Evolutionary conservation across 2,888 invertebrate species (phyloP).

Genomic region (Ormyrus nitidulus): DNA sequence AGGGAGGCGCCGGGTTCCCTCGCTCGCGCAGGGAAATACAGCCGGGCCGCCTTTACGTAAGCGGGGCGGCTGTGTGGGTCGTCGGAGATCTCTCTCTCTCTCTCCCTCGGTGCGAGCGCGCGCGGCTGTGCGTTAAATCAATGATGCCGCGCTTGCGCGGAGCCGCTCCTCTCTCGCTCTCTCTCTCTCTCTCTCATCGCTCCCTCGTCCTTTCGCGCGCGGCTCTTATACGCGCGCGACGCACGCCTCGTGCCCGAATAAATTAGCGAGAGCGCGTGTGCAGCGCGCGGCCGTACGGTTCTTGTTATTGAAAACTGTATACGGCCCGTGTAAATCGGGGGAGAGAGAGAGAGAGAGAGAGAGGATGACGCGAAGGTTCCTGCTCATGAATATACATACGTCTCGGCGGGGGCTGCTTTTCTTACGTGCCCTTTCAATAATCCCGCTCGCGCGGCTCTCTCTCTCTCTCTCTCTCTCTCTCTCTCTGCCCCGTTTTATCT

Average conservation of each 20-base stretch:
- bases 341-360: no score
- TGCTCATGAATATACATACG: neutral
- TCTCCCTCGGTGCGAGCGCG: neutral
- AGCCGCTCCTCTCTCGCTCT: constrained; percentile 61
- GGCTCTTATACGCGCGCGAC: constrained; percentile 53
- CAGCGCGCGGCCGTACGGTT: neutral
- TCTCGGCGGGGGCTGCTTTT: neutral
- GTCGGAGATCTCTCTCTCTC: no score
- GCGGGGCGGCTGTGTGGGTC: neutral
- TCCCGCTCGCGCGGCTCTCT: neutral
- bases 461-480: no score
- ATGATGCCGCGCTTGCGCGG: constrained; percentile 73
- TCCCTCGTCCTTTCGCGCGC: constrained; percentile 59
- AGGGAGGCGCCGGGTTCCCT: neutral
- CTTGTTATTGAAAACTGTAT: no score
- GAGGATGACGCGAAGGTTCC: no score
- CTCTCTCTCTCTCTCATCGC: no score
- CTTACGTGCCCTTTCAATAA: neutral
- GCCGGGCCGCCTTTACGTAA: constrained; percentile 58
- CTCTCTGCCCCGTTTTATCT: neutral
- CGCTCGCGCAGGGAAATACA: constrained; percentile 47
- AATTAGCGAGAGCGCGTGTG: neutral
- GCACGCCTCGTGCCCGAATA: neutral
- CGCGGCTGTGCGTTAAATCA: constrained; percentile 70
- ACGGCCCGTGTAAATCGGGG: no score